phyloP scores from a whole-genome alignment of 2,113 vertebrate genomes.

The Pionites leucogaster region DNA sequence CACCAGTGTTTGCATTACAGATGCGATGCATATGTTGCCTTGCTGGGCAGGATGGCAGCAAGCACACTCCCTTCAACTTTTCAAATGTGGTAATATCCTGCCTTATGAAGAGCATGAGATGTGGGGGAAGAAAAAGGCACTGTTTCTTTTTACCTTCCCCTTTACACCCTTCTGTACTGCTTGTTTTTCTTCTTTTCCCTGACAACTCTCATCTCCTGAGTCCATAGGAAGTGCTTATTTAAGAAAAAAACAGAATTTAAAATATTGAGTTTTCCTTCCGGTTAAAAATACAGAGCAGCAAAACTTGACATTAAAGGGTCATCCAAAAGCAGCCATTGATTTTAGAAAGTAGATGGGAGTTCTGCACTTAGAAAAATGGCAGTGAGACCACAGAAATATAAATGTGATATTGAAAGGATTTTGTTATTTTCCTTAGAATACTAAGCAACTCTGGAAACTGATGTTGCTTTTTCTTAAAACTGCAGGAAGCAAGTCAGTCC shows the following conservation, averaged over 20 bases:
- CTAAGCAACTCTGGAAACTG: background rate
- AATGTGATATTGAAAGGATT: background rate
- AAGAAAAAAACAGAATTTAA: background rate
- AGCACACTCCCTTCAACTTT: background rate
- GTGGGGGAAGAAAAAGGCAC: background rate
- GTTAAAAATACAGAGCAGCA: background rate
- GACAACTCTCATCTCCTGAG: background rate
- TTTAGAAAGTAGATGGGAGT: background rate
- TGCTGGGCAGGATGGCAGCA: background rate
- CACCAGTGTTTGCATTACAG: background rate
- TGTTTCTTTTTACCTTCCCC: background rate
- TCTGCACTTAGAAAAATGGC: background rate
- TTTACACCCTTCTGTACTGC: background rate
- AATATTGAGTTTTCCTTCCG: background rate
- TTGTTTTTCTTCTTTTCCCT: background rate
- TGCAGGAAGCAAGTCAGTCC: background rate
- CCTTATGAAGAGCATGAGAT: background rate
- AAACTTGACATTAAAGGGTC: background rate
- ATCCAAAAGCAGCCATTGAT: background rate
- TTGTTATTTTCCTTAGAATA: background rate
- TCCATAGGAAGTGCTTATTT: background rate
- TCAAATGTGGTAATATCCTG: background rate
- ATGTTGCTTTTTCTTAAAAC: background rate
- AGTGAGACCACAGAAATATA: background rate
- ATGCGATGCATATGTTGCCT: background rate